phyloP scores from a whole-genome alignment of 2,888 invertebrate genomes.

The Lumbricus terrestris region DNA sequence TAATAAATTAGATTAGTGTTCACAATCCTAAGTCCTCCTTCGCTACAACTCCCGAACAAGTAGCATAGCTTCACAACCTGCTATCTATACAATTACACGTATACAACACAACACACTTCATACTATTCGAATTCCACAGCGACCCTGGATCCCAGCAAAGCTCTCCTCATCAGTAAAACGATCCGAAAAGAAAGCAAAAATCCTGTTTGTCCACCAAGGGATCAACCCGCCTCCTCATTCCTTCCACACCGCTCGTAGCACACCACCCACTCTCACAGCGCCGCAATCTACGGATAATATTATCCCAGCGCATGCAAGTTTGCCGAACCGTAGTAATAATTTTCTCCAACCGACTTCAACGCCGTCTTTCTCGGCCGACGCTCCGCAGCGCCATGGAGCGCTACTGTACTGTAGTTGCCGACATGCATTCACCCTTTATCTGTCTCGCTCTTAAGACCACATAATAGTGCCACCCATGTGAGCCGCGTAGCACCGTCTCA shows the following conservation, averaged over 20 bases:
- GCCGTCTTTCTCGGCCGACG: not conserved
- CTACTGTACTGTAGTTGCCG: no score
- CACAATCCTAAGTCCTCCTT: no score
- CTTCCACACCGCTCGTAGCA: not conserved
- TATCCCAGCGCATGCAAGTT: not conserved
- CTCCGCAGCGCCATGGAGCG: not conserved
- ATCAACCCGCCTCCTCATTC: no score
- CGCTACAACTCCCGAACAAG: not conserved
- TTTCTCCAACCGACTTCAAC: not conserved
- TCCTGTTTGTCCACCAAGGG: not conserved
- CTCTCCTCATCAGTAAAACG: not conserved
- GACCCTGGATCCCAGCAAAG: not conserved
- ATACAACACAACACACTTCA: not conserved
- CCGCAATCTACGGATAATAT: not conserved
- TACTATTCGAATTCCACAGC: not conserved
- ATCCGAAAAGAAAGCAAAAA: not conserved
- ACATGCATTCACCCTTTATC: not conserved
- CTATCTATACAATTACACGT: not conserved
- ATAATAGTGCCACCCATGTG: conserved; percentile 3
- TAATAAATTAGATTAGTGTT: no score
- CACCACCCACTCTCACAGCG: not conserved
- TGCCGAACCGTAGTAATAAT: not conserved
- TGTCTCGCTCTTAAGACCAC: not conserved
- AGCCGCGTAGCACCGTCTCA: not conserved
- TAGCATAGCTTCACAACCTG: not conserved